phyloP scores from a whole-genome alignment of 30 jellyfish, hydroid and myxozoan genomes.

The Hydractinia echinata region DNA sequence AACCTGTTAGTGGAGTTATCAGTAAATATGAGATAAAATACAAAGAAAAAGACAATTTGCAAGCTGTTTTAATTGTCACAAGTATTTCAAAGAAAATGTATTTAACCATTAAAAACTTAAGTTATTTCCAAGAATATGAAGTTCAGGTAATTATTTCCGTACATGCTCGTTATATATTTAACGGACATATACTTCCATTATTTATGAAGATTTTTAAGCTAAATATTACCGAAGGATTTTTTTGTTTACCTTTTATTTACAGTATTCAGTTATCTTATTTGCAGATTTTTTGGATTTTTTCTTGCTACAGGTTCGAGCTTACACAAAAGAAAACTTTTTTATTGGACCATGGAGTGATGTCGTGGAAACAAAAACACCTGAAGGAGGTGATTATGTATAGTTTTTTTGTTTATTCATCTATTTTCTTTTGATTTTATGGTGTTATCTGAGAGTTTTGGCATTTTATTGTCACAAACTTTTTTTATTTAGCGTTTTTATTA shows the following conservation, averaged over 20 bases:
- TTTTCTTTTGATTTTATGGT: background rate
- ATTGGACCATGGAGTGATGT: conserved; percentile 9
- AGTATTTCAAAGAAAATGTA: background rate
- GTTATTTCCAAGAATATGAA: background rate
- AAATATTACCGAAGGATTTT: background rate
- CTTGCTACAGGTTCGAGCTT: background rate
- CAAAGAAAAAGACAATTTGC: background rate
- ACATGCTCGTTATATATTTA: background rate
- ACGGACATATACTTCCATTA: background rate
- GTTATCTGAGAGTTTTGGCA: too few species aligned
- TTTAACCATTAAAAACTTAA: background rate
- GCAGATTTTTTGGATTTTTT: too few species aligned
- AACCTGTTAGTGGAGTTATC: background rate
- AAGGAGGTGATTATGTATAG: conserved; percentile 16
- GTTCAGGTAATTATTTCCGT: background rate
- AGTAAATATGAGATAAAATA: background rate
- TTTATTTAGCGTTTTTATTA: too few species aligned
- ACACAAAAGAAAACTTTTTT: background rate
- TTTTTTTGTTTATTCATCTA: background rate
- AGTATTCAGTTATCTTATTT: background rate
- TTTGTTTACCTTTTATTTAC: background rate
- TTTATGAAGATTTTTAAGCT: background rate
- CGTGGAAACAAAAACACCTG: background rate
- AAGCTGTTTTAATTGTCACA: background rate
- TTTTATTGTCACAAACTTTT: too few species aligned